phyloP scores from a whole-genome alignment of 2,888 invertebrate genomes.

The Diploptera punctata region DNA sequence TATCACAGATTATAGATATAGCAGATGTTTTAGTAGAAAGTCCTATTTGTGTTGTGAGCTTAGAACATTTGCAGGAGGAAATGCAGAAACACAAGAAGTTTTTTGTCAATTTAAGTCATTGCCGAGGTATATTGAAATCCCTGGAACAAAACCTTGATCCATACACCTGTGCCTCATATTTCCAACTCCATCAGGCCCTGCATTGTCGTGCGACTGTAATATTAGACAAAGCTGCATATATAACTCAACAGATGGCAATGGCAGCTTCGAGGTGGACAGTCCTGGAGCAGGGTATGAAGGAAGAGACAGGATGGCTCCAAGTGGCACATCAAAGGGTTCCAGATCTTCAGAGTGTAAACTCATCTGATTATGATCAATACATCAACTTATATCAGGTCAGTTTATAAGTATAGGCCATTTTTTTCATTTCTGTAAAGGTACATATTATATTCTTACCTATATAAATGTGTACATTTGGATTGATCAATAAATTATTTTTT shows the following conservation, averaged over 20 bases:
- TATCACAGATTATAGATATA: constrained; percentile 82
- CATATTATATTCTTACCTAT: too few species aligned
- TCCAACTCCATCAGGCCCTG: constrained; percentile 75
- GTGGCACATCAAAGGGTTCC: constrained; percentile 86
- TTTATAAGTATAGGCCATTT: too few species aligned
- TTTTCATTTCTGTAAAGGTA: too few species aligned
- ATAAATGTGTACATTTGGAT: too few species aligned
- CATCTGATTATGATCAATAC: constrained; percentile 84
- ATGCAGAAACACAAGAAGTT: constrained; percentile 89
- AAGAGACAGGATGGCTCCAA: constrained; percentile 82
- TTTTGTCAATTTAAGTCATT: constrained; percentile 87
- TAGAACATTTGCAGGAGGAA: constrained; percentile 85
- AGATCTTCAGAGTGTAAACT: constrained; percentile 78
- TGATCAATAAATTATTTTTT: too few species aligned
- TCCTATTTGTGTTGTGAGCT: constrained; percentile 74
- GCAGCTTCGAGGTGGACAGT: constrained; percentile 86
- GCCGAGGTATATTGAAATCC: constrained; percentile 84
- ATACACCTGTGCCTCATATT: constrained; percentile 77
- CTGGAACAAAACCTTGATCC: constrained; percentile 82
- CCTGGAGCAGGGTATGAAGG: constrained; percentile 80
- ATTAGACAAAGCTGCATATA: constrained; percentile 79
- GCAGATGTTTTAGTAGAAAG: constrained; percentile 83
- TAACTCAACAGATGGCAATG: constrained; percentile 83
- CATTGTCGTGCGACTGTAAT: constrained; percentile 78
- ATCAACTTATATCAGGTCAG: constrained; percentile 73